phyloP scores from a whole-genome alignment of 2,888 invertebrate genomes.

The Phyllotreta cruciferae region DNA sequence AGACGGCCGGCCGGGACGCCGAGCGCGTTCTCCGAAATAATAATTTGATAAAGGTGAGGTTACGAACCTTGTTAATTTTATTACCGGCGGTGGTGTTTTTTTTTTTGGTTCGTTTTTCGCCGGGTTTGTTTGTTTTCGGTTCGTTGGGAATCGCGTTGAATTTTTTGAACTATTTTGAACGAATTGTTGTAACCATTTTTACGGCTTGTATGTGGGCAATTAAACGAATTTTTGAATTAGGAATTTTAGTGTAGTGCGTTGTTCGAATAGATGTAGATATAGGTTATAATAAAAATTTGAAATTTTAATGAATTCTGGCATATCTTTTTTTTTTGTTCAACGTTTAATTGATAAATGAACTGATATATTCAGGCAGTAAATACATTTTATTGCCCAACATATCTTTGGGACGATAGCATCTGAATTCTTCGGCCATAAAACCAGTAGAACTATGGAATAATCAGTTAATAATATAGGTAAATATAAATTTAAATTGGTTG shows the following conservation, averaged over 20 bases:
- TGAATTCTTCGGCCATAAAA: conserved; percentile 21
- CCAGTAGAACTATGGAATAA: conserved; percentile 5
- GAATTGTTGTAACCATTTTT: no score
- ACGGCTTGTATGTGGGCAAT: no score
- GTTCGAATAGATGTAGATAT: neutral
- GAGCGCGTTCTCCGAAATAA: conserved; percentile 36
- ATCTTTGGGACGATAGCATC: conserved; percentile 24
- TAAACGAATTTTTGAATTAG: no score
- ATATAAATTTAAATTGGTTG: conserved; percentile 3
- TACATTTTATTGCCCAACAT: conserved; percentile 25
- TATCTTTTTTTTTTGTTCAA: conserved; percentile 12
- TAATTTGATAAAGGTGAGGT: conserved; percentile 40
- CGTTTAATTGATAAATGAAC: conserved; percentile 23
- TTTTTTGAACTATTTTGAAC: no score
- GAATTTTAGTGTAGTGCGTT: no score
- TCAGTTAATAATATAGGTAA: neutral
- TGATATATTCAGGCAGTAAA: conserved; percentile 25
- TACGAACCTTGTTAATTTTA: conserved; percentile 36
- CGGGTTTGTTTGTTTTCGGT: neutral
- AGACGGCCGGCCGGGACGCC: conserved; percentile 29
- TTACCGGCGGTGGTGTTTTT: conserved; percentile 19
- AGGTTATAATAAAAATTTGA: conserved; percentile 10
- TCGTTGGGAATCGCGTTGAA: no score
- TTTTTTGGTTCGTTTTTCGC: neutral
- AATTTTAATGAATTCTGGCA: conserved; percentile 18